Base-by-base conservation (phyloP, 2,113 vertebrate genomes). In the Lasiurus cinereus region DNA sequence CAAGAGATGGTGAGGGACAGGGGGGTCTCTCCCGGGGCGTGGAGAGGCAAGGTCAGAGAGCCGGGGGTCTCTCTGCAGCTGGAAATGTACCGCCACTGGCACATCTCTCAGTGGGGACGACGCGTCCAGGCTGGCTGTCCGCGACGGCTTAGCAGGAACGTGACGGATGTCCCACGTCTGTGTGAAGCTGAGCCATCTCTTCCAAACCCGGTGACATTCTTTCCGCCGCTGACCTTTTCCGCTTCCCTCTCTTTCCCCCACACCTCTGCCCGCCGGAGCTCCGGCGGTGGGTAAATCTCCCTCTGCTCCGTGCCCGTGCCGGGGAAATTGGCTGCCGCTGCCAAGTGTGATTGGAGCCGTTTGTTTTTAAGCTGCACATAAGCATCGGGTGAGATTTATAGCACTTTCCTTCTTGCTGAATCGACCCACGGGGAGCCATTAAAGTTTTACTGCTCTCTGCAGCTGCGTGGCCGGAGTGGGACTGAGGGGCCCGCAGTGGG, bases 291-390 rank as follows among this genome's bases (percentile, higher is more conserved):
- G 97, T 97, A 97, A 97, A 97, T 96, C 96, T 97, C 97, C 89
- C 96, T 91, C 64, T 88, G 93, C 97, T 96, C 84, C 89, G 94
- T 76, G 82, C 21, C 1, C 97, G 96, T 97, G 97, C 96, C 89
- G 96, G 96, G 98, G 98, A 97, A 97, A 96, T 96, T 96, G 96
- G 97, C 97, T 87, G 93, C 89, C 96, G 98, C 98, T 52, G 95
- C 98, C 98, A 98, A 98, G 98, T 98, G 98, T 98, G 98, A 98
- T 98, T 98, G 98, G 98, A 98, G 98, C 98, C 94, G 98, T 98
- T 99, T 98, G 98, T 98, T 98, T 98, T 98, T 98, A 98, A 99
- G 98, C 98, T 98, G 97, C 97, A 97, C 98, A 98, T 98, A 98
- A 99, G 98, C 98, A 98, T 97, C 52, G 46, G 97, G 97, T 74